Conservation (phyloP, 2,888 invertebrate species). For the Xylocampa areola region DNA sequence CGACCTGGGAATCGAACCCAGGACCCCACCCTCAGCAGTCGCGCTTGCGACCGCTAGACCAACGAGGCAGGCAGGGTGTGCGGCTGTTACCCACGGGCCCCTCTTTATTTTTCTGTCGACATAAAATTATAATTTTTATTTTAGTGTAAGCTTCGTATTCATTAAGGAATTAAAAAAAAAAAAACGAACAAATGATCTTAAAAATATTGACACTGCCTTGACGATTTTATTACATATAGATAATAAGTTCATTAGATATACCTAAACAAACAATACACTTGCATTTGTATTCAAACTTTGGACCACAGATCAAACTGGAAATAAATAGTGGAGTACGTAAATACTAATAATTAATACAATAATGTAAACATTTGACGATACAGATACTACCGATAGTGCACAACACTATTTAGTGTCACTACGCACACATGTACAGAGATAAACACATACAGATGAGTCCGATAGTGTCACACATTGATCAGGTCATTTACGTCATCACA, state of each 20-base stretch:
- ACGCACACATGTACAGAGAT: constrained; percentile 18
- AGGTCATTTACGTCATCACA: constrained; percentile 34
- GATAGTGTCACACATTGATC: constrained; percentile 19
- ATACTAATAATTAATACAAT: constrained; percentile 36
- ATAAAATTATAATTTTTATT: too few species aligned
- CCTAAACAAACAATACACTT: not conserved
- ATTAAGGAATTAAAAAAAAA: too few species aligned
- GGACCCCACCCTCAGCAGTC: too few species aligned
- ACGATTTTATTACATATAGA: not conserved
- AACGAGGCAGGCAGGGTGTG: too few species aligned
- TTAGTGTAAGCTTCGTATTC: too few species aligned
- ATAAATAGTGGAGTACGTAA: constrained; percentile 31
- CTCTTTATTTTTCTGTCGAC: too few species aligned
- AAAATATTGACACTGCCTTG: not conserved
- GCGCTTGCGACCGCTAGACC: too few species aligned
- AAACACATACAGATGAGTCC: constrained; percentile 11
- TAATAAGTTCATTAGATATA: not conserved
- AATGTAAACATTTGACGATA: constrained; percentile 33
- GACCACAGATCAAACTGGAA: constrained; percentile 24
- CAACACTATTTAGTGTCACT: constrained; percentile 20
- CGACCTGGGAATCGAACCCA: too few species aligned
- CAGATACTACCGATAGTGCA: constrained; percentile 18
- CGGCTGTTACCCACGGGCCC: too few species aligned
- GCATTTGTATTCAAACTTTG: constrained; percentile 23
- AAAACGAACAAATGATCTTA: too few species aligned